Evolutionary conservation across 2,888 invertebrate species (phyloP), one percentile per base, ranked within the genome.

Genomic region (Conus canariensis): DNA sequence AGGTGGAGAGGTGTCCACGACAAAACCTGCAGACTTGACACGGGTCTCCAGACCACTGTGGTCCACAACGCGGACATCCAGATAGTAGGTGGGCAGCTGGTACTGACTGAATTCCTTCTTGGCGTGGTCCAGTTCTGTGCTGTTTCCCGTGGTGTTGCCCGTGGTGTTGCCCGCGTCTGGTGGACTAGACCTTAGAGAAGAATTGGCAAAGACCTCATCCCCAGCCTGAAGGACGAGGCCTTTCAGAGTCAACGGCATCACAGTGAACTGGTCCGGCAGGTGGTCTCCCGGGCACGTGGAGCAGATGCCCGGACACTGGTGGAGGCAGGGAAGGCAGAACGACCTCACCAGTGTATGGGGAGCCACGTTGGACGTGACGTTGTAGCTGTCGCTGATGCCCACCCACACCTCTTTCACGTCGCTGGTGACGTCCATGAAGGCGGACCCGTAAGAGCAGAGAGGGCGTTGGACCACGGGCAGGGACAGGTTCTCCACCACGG

Each of bases 1-100:
- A 12, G 94, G 93, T 14, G 94, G 93, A 9, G 94, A 92, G 0
- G 90, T 89, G 89, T 94, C 94, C 12, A 94, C 89, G 87, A 93
- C 92, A 22, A 94, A 90, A 14, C 90, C 93, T 30, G 93, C 92
- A 1, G 94, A 94, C 87, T 90, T 90, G 16, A 90, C 92, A 9
- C 91, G 16, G 0, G 92, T 91, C 83, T 90, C 90, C 83, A 92
- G 82, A 19, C 94, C 94, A 56, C 94, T 93, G 91, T 92, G 93
- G 82, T 94, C 93, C 0, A 93, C 90, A 0, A 92, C 90, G 88
- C 92, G 93, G 3, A 93, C 91, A 85, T 92, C 93, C 0, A 94
- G 67, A 87, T 93, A 94, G 90, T 94, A 94, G 0, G 93, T 85
- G 30, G 89, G 89, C 45, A 89, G 85, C 60, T 88, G 88, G 80